Evolutionary conservation across 2,888 invertebrate species (phyloP), one percentile per base, ranked within the genome.

Genomic region (Mantis religiosa): DNA sequence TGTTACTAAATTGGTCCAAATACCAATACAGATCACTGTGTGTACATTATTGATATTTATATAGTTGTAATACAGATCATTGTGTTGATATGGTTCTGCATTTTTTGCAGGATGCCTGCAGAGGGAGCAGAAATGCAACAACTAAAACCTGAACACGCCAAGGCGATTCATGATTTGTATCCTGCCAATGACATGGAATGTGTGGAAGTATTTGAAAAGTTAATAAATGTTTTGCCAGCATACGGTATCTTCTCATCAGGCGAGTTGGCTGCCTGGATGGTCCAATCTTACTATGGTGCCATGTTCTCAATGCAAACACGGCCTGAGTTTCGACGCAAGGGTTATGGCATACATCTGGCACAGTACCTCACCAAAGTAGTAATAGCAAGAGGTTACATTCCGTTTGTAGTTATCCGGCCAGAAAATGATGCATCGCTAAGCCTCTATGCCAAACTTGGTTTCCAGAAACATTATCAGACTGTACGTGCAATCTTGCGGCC

Each of bases 241-340:
- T 96, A 96, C 92, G 97, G 91, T 15, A 90, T 97, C 90, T 97
- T 97, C 93, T 96, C 94, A 25, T 95, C 95, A 89, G 97, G 96
- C 87, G 95, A 96, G 91, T 94, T 97, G 90, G 97, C 97, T 81
- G 97, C 97, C 41, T 97, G 97, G 97, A 97, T 97, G 97, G 97
- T 97, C 86, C 97, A 97, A 93, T 97, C 97, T 28, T 97, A 97
- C 93, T 97, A 97, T 93, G 97, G 97, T 34, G 97, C 97, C 90
- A 97, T 97, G 97, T 97, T 97, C 94, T 97, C 97, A 87, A 97
- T 97, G 97, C 97, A 97, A 93, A 97, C 97, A 89, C 95, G 96
- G 92, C 96, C 96, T 87, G 96, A 96, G 93, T 93, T 92, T 91
- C 91, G 93, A 89, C 92, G 93, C 89, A 93, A 93, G 91, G 93